phyloP scores from a whole-genome alignment of 2,888 invertebrate species.

The Acleris sparsana region DNA sequence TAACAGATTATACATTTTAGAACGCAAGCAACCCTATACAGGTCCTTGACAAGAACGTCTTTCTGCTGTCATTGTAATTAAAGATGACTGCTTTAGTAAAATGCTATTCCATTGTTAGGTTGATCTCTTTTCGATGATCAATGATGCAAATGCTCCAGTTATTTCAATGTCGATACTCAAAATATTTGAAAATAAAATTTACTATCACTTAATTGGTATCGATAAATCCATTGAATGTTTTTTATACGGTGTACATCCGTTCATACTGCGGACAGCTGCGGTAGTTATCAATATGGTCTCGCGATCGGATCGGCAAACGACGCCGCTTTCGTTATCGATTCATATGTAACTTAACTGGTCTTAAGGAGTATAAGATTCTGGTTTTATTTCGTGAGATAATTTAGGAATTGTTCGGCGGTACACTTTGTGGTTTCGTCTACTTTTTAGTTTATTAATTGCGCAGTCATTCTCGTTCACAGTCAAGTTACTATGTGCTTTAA shows the following conservation, averaged over 20 bases:
- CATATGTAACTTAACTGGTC: conserved; percentile 62
- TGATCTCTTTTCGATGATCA: too few species aligned
- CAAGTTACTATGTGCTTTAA: too few species aligned
- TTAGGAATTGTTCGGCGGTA: conserved; percentile 22
- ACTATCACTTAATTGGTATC: conserved; percentile 31
- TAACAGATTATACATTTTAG: not conserved
- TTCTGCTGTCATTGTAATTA: not conserved
- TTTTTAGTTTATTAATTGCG: conserved; percentile 9
- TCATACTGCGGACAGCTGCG: conserved; percentile 56
- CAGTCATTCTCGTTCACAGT: too few species aligned
- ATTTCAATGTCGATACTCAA: not conserved
- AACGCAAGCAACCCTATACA: too few species aligned
- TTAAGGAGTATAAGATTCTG: conserved; percentile 48
- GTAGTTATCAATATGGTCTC: conserved; percentile 57
- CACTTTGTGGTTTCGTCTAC: conserved; percentile 13
- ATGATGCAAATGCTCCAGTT: not conserved
- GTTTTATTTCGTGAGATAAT: conserved; percentile 36
- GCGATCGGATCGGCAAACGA: conserved; percentile 74
- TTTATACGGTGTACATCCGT: conserved; percentile 28
- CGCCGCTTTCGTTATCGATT: conserved; percentile 73
- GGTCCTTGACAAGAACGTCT: not conserved
- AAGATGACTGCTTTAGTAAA: not conserved
- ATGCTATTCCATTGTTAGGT: too few species aligned
- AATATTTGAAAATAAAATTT: not conserved
- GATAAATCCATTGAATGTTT: conserved; percentile 28